Percentiles rank a stretch among this genome's conserved stretches.
These are phyloP conservation scores for Echeneis naucrates DNA, from an alignment of 2,797 vertebrate genomes.

Conservation along the genomic window DNA sequence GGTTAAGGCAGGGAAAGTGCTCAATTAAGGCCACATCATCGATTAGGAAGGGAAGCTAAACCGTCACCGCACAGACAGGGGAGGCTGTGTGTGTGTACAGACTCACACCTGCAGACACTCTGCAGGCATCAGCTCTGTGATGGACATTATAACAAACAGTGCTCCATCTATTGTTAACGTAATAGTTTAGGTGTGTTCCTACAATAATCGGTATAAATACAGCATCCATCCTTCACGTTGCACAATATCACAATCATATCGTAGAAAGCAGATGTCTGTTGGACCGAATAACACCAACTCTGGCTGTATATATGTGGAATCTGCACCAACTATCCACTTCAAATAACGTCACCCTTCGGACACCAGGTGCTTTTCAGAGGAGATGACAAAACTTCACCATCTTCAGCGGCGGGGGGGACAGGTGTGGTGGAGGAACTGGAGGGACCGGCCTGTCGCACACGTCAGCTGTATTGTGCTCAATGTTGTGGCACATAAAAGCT, in stretches of 20 bases:
- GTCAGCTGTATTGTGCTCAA: not conserved
- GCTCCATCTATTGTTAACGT: not conserved
- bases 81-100: not conserved
- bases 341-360: constrained; percentile 14
- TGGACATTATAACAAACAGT: not conserved
- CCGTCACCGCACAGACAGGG: constrained; percentile 25
- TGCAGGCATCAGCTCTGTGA: not conserved
- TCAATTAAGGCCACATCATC: constrained; percentile 59
- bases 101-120: constrained; percentile 4
- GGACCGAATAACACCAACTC: not conserved
- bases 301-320: too few relatives aligned
- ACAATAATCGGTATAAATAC: not conserved
- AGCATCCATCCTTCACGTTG: not conserved
- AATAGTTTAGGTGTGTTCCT: not conserved
- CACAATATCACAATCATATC: not conserved
- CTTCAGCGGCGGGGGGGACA: constrained; percentile 1
- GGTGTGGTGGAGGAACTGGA: not conserved
- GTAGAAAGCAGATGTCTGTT: not conserved
- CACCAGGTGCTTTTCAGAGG: not conserved
- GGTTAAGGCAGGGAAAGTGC: constrained; percentile 37
- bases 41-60: constrained; percentile 61
- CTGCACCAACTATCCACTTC: constrained; percentile 13
- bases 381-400: constrained; percentile 6
- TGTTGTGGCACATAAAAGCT: constrained; percentile 26
- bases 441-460: constrained; percentile 7